Evolutionary conservation across 2,797 vertebrate genomes (phyloP), one percentile per base, ranked within the genome.

Genomic region (Distichodus sexfasciatus): DNA sequence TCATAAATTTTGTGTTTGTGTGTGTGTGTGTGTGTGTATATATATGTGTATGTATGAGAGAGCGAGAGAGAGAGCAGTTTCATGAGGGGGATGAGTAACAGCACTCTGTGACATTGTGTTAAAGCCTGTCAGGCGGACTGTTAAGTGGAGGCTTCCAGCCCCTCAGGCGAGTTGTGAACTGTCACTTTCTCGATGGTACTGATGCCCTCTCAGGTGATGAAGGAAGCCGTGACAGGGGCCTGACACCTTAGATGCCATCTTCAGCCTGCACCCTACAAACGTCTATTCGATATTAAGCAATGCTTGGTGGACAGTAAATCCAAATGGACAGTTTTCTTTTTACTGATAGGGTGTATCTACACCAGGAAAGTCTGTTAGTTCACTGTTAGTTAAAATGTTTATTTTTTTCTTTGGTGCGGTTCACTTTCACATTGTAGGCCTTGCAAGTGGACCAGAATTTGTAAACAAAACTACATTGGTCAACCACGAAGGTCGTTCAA

Each of bases 51-150:
- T 15, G 38, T 15, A 24, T 10, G 14, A 47, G 24, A 9, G 41
- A 60, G 38, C 28, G 38, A 43, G 23, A 40, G 36, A 35, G 12
- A 21, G 23, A 48, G 33, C 33, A 28, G 23, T 40, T 59, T 65
- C 21, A 65, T 40, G 35, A 46, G 21, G 51, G 59, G 46, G 59
- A 71, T 71, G 38, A 48, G n/a, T 63, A 36, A 71, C 40, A 43
- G 51, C 50, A 55, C 41, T 58, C 17, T 57, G 10, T 64, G 69
- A 55, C 50, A 71, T 33, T 38, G 51, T 64, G 69, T 57, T 71
- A 71, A 64, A 64, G 51, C 69, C 31, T 71, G 41, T 64, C 60
- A 71, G 69, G 51, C 40, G 3, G 48, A 71, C 40, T 64, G 60
- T 71, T 62, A 70, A 70, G 58, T 53, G 28, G 28, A 70, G 29